Conservation (phyloP, 53 echinoderm and acorn worm species). For the Echinometra lucunter region DNA sequence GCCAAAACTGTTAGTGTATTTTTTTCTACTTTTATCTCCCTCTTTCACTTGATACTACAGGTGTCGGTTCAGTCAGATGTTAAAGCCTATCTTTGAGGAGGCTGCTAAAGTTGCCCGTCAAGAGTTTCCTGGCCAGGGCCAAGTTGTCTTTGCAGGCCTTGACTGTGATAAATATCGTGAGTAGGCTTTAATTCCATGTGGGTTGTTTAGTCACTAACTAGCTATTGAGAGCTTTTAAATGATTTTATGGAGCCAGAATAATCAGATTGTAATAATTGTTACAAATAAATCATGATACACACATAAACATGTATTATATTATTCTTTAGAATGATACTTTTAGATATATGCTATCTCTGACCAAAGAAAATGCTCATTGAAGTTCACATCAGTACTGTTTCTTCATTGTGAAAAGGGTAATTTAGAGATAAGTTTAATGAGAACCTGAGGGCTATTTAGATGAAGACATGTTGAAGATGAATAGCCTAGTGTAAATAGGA, state of each 20-base stretch:
- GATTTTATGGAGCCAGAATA: background rate
- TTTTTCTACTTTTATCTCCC: background rate
- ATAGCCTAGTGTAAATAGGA: background rate
- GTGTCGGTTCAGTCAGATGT: constrained; percentile 99
- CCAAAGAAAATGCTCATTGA: no score
- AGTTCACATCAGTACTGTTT: no score
- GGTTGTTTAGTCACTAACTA: background rate
- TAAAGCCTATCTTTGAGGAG: constrained; percentile 96
- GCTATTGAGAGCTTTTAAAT: background rate
- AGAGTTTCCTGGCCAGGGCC: constrained; percentile 75
- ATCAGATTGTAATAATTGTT: background rate
- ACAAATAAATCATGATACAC: no score
- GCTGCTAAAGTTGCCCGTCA: constrained; percentile 80
- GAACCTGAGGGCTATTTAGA: background rate
- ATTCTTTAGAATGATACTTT: no score
- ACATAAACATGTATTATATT: no score
- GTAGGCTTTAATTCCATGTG: constrained; percentile 10
- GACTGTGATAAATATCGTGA: constrained; percentile 91
- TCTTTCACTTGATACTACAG: constrained; percentile 62
- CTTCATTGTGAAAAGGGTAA: no score
- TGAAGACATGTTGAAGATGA: background rate
- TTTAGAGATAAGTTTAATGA: background rate
- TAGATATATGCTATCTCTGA: no score
- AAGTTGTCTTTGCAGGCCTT: constrained; percentile 82
- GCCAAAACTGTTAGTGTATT: background rate